Base-by-base conservation (phyloP, 2,113 vertebrate genomes). In the Hepsetus odoe region DNA sequence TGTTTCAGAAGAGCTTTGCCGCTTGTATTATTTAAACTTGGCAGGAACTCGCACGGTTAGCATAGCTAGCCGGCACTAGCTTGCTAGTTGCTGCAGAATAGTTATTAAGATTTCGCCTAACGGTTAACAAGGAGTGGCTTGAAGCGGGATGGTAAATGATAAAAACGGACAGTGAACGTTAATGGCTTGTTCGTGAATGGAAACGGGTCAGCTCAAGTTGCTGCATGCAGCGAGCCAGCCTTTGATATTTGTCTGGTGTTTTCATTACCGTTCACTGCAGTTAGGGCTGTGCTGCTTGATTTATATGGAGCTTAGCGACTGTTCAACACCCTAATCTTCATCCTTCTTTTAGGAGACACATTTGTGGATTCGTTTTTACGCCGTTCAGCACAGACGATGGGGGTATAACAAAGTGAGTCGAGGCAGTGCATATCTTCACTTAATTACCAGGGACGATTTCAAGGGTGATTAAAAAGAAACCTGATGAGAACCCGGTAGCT, bases 401-500 rank as follows among this genome's bases (percentile, higher is more conserved):
- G 28, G 3, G 22, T 24, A 16, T 26, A 46, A 66, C 20, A 22
- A 33, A 53, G 51, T 56, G 3, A 68, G 11, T 53, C 7, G 10
- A 42, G 26, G 10, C 10, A 30, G 22, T 58, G 16, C 18, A 32
- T 35, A 20, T 61, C 32, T 64, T 9, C 2, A 2, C 33, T 10
- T 35, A 64, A 35, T 16, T 64, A 35, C 59, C 30, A 33, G 59
- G 28, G 83, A 77, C 71, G 84, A 80, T 84, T 13, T 38, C 49
- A 61, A 65, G 30, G 65, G n/a, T n/a, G n/a, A 59, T 70, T 83
- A 58, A 66, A 69, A 56, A 5, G 40, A 22, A 26, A n/a, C 26
- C 55, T 26, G 24, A 82, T 59, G 74, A 58, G 67, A 30, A 38
- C 78, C 77, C 32, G 67, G 77, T 69, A 72, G 82, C 46, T 51